phyloP scores from a whole-genome alignment of 2,888 invertebrate species.

The Nomada ruficornis region DNA sequence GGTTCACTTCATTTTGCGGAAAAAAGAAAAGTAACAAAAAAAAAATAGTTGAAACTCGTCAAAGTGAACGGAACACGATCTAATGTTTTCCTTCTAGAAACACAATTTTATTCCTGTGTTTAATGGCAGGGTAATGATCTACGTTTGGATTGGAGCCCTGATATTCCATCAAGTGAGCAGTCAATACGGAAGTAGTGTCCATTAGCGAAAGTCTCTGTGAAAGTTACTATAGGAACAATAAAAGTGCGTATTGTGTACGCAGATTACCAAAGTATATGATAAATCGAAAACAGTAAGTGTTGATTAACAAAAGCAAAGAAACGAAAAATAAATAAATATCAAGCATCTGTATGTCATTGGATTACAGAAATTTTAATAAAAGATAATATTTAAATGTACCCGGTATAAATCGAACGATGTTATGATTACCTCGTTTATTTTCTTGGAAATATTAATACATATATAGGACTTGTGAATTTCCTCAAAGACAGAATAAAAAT shows the following conservation, averaged over 20 bases:
- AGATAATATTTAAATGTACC: conserved; percentile 62
- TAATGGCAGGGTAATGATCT: conserved; percentile 71
- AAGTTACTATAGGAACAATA: conserved; percentile 74
- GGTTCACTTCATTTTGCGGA: conserved; percentile 58
- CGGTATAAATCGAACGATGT: conserved; percentile 64
- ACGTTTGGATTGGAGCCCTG: conserved; percentile 73
- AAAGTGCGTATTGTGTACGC: conserved; percentile 73
- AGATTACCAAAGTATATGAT: conserved; percentile 75
- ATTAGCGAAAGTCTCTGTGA: conserved; percentile 73
- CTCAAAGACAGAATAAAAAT: conserved; percentile 32
- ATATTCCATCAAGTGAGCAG: conserved; percentile 71
- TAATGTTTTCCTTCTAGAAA: conserved; percentile 58
- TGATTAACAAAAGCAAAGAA: conserved; percentile 52
- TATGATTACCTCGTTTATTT: conserved; percentile 71
- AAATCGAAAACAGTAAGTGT: conserved; percentile 70
- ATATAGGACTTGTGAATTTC: conserved; percentile 63
- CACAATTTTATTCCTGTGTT: conserved; percentile 67
- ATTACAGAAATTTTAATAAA: conserved; percentile 72
- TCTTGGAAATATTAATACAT: conserved; percentile 50
- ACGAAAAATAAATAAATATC: conserved; percentile 50
- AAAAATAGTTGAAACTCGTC: conserved; percentile 48
- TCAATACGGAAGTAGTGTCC: conserved; percentile 69
- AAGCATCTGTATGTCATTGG: conserved; percentile 68
- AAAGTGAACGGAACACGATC: conserved; percentile 55
- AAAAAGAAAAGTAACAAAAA: conserved; percentile 2